Evolutionary conservation across 2,888 invertebrate genomes (phyloP).

Genomic region (Nephrotoma guestfalica): DNA sequence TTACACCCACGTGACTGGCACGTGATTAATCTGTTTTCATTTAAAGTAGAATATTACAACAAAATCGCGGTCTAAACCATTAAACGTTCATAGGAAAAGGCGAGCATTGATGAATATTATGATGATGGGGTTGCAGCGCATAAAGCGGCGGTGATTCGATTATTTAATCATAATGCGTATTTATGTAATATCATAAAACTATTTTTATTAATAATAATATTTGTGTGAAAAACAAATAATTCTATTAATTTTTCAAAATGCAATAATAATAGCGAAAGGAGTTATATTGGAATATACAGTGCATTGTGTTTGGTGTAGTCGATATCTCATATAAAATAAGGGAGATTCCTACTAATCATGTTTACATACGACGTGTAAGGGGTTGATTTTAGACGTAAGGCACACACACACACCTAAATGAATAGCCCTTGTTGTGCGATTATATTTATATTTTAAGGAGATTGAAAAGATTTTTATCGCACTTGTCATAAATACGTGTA

Average conservation of each 20-base stretch:
- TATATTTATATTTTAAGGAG: neutral
- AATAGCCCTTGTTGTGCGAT: neutral
- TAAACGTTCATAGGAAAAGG: neutral
- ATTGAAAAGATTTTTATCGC: neutral
- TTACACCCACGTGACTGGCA: neutral
- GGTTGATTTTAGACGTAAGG: neutral
- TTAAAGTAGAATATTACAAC: neutral
- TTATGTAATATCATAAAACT: neutral
- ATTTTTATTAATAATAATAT: neutral
- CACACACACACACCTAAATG: neutral
- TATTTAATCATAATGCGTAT: neutral
- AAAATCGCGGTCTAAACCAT: neutral
- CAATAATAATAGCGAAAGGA: neutral
- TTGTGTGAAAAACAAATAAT: neutral
- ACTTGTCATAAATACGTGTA: neutral
- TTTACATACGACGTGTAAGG: neutral
- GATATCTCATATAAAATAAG: neutral
- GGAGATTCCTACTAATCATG: neutral
- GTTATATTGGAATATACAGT: neutral
- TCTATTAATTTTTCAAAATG: neutral
- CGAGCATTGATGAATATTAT: neutral
- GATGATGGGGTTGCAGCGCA: neutral
- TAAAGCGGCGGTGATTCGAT: neutral
- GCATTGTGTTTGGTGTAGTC: neutral
- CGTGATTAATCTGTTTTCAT: neutral